phyloP scores from a whole-genome alignment of 2,888 invertebrate species.

The Cacoxenus indagator region DNA sequence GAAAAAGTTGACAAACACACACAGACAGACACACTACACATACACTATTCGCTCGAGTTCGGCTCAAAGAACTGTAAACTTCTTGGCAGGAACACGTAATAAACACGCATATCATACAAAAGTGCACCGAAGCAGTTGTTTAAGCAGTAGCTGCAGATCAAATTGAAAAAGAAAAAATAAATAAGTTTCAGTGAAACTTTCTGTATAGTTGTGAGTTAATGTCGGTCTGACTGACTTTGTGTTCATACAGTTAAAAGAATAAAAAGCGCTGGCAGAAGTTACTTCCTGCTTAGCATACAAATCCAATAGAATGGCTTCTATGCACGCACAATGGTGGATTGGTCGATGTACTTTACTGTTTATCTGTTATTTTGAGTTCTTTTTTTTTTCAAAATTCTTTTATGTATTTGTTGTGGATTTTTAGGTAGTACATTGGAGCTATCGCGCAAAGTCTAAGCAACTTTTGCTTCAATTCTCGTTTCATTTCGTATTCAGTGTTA shows the following conservation, averaged over 20 bases:
- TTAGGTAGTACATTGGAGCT: too few relatives aligned
- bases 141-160: too few relatives aligned
- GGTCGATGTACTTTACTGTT: neutral
- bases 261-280: slow-evolving; percentile 36
- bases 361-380: neutral
- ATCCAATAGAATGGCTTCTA: slow-evolving; percentile 34
- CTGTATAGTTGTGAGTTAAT: too few relatives aligned
- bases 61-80: slow-evolving; percentile 9
- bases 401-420: neutral
- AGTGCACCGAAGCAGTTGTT: too few relatives aligned
- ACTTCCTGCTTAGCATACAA: slow-evolving; percentile 40
- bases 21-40: neutral
- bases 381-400: neutral
- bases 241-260: too few relatives aligned
- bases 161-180: too few relatives aligned
- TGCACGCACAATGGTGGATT: slow-evolving; percentile 38
- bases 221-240: too few relatives aligned
- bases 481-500: neutral
- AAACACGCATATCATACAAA: slow-evolving; percentile 21
- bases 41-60: neutral
- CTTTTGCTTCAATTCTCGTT: slow-evolving; percentile 7
- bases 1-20: neutral
- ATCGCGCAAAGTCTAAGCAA: slow-evolving; percentile 1
- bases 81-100: slow-evolving; percentile 24
- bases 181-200: too few relatives aligned